Conservation (phyloP, 2,888 invertebrate species). For the Thera britannica region DNA sequence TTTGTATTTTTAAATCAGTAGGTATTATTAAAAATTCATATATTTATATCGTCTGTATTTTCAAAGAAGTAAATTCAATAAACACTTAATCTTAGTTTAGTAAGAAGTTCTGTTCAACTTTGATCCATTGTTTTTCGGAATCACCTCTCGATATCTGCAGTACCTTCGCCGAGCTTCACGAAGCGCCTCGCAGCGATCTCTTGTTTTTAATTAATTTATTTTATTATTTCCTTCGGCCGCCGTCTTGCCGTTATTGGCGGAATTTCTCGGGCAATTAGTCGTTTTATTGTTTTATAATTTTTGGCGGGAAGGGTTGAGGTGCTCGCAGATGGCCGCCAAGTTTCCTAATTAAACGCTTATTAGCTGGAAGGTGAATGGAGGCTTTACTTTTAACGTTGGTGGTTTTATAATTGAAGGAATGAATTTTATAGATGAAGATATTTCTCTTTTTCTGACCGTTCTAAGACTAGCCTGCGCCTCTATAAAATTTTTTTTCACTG, state of each 20-base stretch:
- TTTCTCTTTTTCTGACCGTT: too few relatives aligned
- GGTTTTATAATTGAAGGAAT: slow-evolving; percentile 22
- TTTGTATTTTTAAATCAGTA: too few relatives aligned
- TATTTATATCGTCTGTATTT: too few relatives aligned
- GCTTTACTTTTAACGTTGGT: slow-evolving; percentile 36
- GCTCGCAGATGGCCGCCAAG: slow-evolving; percentile 53
- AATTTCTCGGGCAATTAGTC: slow-evolving; percentile 82
- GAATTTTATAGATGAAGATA: not conserved
- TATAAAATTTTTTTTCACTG: too few relatives aligned
- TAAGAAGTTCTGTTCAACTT: not conserved
- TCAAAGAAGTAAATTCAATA: too few relatives aligned
- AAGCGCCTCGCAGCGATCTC: slow-evolving; percentile 36
- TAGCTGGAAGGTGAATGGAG: slow-evolving; percentile 48
- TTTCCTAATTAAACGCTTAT: slow-evolving; percentile 58
- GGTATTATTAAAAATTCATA: too few relatives aligned
- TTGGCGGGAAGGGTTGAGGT: slow-evolving; percentile 74
- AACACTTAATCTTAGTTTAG: not conserved
- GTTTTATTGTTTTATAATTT: slow-evolving; percentile 85
- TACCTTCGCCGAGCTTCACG: not conserved
- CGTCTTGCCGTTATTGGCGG: slow-evolving; percentile 82
- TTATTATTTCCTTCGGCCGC: slow-evolving; percentile 75
- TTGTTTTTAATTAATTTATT: slow-evolving; percentile 85
- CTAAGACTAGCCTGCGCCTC: too few relatives aligned
- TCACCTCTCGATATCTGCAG: slow-evolving; percentile 12
- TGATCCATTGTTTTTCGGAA: not conserved